Percentiles rank a stretch among this genome's conserved stretches.
Conservation (phyloP, 1,140 invertebrate genomes). For the Nasonia vitripennis region DNA sequence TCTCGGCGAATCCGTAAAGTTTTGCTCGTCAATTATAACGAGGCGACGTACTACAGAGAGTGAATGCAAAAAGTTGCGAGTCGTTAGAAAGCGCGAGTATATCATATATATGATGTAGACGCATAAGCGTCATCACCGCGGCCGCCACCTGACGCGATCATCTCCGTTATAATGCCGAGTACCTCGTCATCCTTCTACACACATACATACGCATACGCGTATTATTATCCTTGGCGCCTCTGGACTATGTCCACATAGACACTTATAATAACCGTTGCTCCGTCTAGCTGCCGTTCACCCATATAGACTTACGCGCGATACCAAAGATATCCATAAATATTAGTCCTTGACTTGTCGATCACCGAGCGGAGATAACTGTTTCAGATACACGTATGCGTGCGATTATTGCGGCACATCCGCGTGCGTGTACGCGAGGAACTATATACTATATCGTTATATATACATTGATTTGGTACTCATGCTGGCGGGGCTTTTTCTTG, state of each 20-base stretch:
- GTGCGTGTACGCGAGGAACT: not conserved
- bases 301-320: not conserved
- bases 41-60: not conserved
- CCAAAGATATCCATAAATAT: conserved; percentile 14
- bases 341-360: conserved; percentile 29
- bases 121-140: not conserved
- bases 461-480: not conserved
- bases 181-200: conserved; percentile 7
- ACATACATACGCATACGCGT: not conserved
- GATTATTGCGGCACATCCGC: conserved; percentile 7
- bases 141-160: conserved; percentile 13
- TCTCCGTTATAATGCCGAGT: conserved; percentile 25
- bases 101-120: not conserved
- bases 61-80: not conserved
- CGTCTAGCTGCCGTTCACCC: conserved; percentile 4
- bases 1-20: not conserved
- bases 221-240: not conserved
- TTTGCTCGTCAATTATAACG: not conserved
- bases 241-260: not conserved
- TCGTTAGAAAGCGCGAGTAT: conserved; percentile 31
- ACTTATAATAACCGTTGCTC: not conserved
- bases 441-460: too few relatives aligned
- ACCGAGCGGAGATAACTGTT: conserved; percentile 23
- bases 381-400: not conserved
- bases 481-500: not conserved